Conservation (phyloP, 2,888 invertebrate species). For the Leucoma salicis region DNA sequence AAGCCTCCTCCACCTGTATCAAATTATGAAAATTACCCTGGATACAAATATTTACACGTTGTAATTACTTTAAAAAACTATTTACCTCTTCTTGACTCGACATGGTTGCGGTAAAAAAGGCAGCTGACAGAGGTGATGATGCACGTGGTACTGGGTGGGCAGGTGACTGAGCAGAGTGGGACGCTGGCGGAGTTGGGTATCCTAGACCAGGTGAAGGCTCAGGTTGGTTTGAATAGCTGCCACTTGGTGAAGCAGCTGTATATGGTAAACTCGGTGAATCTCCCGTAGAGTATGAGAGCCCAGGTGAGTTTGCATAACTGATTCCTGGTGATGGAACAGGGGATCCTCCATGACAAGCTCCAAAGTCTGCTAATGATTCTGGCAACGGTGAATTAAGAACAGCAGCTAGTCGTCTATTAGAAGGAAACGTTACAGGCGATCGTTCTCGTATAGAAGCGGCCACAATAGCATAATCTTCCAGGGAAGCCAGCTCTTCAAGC, state of each 20-base stretch:
- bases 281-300: constrained; percentile 89
- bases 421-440: constrained; percentile 83
- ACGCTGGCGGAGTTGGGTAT: constrained; percentile 94
- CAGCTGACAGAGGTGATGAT: constrained; percentile 91
- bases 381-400: constrained; percentile 90
- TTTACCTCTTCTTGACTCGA: constrained; percentile 89
- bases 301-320: constrained; percentile 80
- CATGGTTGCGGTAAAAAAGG: constrained; percentile 92
- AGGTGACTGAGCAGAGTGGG: constrained; percentile 90
- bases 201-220: constrained; percentile 86
- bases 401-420: constrained; percentile 88
- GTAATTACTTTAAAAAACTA: constrained; percentile 9
- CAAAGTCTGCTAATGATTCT: constrained; percentile 91
- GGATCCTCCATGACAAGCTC: constrained; percentile 87
- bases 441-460: constrained; percentile 82
- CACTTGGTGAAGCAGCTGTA: constrained; percentile 65
- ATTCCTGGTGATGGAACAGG: constrained; percentile 79
- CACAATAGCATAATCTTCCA: constrained; percentile 84
- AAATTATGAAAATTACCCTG: constrained; percentile 12
- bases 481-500: constrained; percentile 83
- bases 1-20: constrained; percentile 88
- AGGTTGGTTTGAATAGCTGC: constrained; percentile 67
- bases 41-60: background rate
- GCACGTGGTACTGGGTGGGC: constrained; percentile 85
- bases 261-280: constrained; percentile 71